Evolutionary conservation across 2,113 vertebrate species (phyloP).

Genomic region (Pseudopipra pipra): DNA sequence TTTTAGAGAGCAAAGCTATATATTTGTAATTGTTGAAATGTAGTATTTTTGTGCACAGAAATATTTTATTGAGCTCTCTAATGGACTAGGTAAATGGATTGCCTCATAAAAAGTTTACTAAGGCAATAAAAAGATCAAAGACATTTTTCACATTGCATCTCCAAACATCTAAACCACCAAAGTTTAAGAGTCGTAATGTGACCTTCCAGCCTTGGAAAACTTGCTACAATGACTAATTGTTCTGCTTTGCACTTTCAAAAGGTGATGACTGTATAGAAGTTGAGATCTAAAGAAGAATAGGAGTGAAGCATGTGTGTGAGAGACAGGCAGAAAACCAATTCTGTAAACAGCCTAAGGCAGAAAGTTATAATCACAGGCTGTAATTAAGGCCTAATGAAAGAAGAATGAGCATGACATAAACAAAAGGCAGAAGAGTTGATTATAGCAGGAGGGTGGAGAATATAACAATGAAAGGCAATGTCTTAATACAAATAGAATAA

Average conservation of each 20-base stretch:
- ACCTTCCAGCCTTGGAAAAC: constrained; percentile 48
- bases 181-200: constrained; percentile 47
- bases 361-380: background rate
- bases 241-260: constrained; percentile 54
- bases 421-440: background rate
- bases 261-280: constrained; percentile 26
- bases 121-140: constrained; percentile 69
- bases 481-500: background rate
- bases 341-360: constrained; percentile 20
- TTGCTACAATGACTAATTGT: constrained; percentile 64
- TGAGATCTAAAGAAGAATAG: constrained; percentile 28
- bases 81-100: constrained; percentile 45
- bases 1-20: constrained; percentile 23
- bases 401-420: constrained; percentile 18
- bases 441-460: background rate
- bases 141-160: constrained; percentile 60
- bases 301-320: background rate
- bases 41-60: constrained; percentile 25
- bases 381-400: constrained; percentile 48
- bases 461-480: background rate
- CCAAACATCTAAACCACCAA: constrained; percentile 47
- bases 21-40: background rate
- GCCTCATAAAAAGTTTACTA: constrained; percentile 55
- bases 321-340: background rate
- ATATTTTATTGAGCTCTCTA: constrained; percentile 53